Evolutionary conservation across 2,888 invertebrate genomes (phyloP).

Genomic region (Apodemia duryi): DNA sequence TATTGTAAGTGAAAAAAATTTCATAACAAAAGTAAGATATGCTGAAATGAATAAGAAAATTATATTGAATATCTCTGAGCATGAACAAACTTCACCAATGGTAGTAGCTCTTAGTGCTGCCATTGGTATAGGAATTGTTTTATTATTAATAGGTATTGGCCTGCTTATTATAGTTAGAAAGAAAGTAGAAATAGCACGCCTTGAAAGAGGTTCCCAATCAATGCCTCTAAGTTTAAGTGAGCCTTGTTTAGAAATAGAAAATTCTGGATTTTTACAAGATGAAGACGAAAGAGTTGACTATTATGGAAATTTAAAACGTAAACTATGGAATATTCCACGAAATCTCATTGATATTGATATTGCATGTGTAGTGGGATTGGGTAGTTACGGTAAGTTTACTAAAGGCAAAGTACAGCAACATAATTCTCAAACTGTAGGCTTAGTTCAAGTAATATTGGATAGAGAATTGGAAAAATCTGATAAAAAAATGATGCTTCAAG

Average conservation of each 20-base stretch:
- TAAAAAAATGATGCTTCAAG: conserved; percentile 80
- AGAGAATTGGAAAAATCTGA: conserved; percentile 72
- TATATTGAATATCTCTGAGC: conserved; percentile 72
- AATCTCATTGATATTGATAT: conserved; percentile 85
- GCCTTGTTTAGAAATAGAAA: conserved; percentile 89
- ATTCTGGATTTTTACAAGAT: conserved; percentile 87
- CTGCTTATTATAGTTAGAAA: conserved; percentile 81
- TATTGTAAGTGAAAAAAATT: conserved; percentile 83
- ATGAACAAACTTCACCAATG: conserved; percentile 66
- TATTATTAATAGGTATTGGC: conserved; percentile 82
- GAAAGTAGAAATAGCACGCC: conserved; percentile 61
- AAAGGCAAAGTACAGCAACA: conserved; percentile 84
- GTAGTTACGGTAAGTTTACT: conserved; percentile 88
- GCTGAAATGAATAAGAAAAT: conserved; percentile 78
- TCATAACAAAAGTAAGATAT: conserved; percentile 82
- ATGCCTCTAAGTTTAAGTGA: conserved; percentile 87
- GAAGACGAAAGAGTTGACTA: conserved; percentile 84
- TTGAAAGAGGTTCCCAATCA: conserved; percentile 69
- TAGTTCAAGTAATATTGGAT: conserved; percentile 84
- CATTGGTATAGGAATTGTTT: conserved; percentile 85
- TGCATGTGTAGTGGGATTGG: conserved; percentile 84
- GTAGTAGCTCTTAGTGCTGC: conserved; percentile 77
- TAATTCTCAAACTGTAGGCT: conserved; percentile 68
- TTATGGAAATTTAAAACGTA: conserved; percentile 86
- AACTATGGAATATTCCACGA: conserved; percentile 85